Percentiles rank a stretch among this genome's conserved stretches.
phyloP scores from a whole-genome alignment of 2,888 invertebrate genomes.

The Macaria liturata region DNA sequence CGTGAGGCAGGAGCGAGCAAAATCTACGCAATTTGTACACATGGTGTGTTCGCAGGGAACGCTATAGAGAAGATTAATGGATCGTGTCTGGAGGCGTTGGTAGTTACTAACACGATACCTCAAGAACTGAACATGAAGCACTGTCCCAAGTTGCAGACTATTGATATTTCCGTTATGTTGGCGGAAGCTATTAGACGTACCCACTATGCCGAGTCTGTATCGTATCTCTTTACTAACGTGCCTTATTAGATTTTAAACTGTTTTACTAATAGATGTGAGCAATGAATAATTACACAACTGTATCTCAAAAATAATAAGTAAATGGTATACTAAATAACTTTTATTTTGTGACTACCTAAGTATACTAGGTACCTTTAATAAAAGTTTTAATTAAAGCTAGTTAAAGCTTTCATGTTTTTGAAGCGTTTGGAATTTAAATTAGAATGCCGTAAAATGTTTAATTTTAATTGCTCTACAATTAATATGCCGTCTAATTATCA shows the following conservation, averaged over 20 bases:
- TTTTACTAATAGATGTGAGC: background rate
- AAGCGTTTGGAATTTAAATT: too few species aligned
- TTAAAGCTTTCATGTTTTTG: too few species aligned
- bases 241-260: slow-evolving; percentile 86
- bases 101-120: slow-evolving; percentile 96
- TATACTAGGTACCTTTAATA: too few species aligned
- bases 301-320: too few species aligned
- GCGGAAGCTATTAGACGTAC: slow-evolving; percentile 99
- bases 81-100: slow-evolving; percentile 94
- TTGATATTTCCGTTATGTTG: slow-evolving; percentile 99
- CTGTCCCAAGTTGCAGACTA: slow-evolving; percentile 91
- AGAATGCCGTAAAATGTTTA: too few species aligned
- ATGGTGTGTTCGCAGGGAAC: slow-evolving; percentile 95
- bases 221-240: slow-evolving; percentile 98
- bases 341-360: too few species aligned
- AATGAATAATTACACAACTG: too few species aligned
- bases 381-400: too few species aligned
- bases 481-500: too few species aligned
- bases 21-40: slow-evolving; percentile 94
- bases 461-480: too few species aligned
- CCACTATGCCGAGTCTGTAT: slow-evolving; percentile 99
- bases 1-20: slow-evolving; percentile 92
- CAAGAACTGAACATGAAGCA: slow-evolving; percentile 93
- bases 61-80: slow-evolving; percentile 94
- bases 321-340: too few species aligned